Percentiles rank a stretch among this genome's conserved stretches.
These are phyloP conservation scores for Eristalinus aeneus DNA, from an alignment of 2,888 invertebrate genomes.

Conservation along the genomic window DNA sequence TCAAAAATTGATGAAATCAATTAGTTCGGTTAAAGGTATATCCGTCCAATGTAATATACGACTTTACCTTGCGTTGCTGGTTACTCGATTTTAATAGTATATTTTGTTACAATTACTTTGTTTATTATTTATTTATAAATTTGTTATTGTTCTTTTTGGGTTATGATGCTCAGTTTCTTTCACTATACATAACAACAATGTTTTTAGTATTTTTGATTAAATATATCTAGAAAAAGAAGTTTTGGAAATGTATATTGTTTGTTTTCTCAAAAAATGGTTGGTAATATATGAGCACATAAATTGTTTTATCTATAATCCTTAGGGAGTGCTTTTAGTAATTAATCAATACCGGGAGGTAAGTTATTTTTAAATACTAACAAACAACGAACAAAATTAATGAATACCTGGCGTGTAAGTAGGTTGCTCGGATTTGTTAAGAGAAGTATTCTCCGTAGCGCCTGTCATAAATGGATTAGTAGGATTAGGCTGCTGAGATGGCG, in stretches of 20 bases:
- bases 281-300: slow-evolving; percentile 40
- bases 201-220: slow-evolving; percentile 79
- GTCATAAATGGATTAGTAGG: slow-evolving; percentile 80
- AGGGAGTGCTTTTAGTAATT: slow-evolving; percentile 35
- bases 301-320: slow-evolving; percentile 50
- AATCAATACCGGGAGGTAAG: slow-evolving; percentile 39
- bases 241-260: slow-evolving; percentile 34
- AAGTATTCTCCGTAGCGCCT: slow-evolving; percentile 79
- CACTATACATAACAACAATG: slow-evolving; percentile 72
- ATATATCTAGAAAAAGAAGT: slow-evolving; percentile 78
- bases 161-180: slow-evolving; percentile 58
- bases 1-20: slow-evolving; percentile 24
- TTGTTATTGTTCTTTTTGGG: slow-evolving; percentile 30
- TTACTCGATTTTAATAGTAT: slow-evolving; percentile 7
- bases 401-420: slow-evolving; percentile 81
- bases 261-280: slow-evolving; percentile 26
- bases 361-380: slow-evolving; percentile 5
- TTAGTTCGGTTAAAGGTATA: slow-evolving; percentile 12
- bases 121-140: slow-evolving; percentile 24
- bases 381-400: slow-evolving; percentile 68
- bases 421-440: slow-evolving; percentile 80
- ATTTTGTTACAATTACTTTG: slow-evolving; percentile 29
- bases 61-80: slow-evolving; percentile 7
- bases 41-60: slow-evolving; percentile 17
- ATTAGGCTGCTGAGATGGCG: slow-evolving; percentile 75